A percentile compares a stretch with the other conserved stretches of the same genome.
Conservation (phyloP, 2,888 invertebrate genomes). For the Dorcus parallelipipedus region DNA sequence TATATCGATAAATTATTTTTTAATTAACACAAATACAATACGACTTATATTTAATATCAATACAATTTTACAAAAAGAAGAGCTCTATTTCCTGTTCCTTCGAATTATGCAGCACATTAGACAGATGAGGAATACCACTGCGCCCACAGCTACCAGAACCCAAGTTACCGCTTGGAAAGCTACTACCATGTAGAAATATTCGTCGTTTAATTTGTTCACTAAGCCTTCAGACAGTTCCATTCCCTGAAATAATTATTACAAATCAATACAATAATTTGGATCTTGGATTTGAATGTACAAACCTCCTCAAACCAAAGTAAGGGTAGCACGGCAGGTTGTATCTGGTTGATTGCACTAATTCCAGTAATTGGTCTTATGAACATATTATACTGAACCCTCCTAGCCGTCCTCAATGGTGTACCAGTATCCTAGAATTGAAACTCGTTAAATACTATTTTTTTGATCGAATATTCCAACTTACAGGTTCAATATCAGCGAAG, state of each 20-base stretch:
- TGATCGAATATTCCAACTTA: background rate
- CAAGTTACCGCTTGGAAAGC: slow-evolving; percentile 9
- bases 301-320: slow-evolving; percentile 58
- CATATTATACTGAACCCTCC: slow-evolving; percentile 64
- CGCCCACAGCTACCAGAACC: slow-evolving; percentile 9
- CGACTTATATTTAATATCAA: too few species aligned
- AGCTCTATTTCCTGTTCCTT: background rate
- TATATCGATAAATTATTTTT: too few species aligned
- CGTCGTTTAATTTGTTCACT: background rate
- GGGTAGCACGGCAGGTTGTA: slow-evolving; percentile 55
- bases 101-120: background rate
- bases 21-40: too few species aligned
- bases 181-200: slow-evolving; percentile 6
- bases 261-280: background rate
- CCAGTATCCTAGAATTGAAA: slow-evolving; percentile 56
- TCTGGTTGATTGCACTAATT: slow-evolving; percentile 49
- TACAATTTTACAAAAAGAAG: too few species aligned
- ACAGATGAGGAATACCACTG: background rate
- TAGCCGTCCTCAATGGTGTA: slow-evolving; percentile 57
- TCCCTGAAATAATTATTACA: background rate
- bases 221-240: slow-evolving; percentile 1
- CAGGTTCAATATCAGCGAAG: slow-evolving; percentile 1
- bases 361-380: slow-evolving; percentile 54
- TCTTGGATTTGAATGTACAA: background rate
- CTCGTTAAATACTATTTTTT: background rate